Conservation (phyloP, 2,113 vertebrate species). For the Carassius carassius region DNA sequence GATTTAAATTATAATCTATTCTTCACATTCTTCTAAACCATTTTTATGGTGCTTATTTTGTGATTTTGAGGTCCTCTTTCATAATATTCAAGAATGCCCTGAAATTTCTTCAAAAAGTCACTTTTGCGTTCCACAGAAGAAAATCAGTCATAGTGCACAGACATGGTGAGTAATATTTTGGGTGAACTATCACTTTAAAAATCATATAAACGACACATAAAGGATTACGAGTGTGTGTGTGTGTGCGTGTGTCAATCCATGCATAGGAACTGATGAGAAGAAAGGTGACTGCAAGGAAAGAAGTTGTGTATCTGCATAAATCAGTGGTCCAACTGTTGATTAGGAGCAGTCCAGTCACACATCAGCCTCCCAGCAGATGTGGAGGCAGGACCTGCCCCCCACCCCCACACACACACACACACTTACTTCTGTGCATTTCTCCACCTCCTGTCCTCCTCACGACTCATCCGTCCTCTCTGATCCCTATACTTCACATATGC, state of each 20-base stretch:
- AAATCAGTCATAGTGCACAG: neutral
- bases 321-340: conserved; percentile 22
- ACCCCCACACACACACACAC: conserved; percentile 50
- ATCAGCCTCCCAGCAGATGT: conserved; percentile 47
- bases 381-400: conserved; percentile 39
- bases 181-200: neutral
- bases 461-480: conserved; percentile 29
- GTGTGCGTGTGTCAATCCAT: neutral
- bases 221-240: neutral
- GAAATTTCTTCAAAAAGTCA: neutral
- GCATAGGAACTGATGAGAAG: neutral
- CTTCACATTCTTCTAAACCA: neutral
- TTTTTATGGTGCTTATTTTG: neutral
- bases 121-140: neutral
- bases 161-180: neutral
- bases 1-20: neutral
- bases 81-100: neutral
- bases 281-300: neutral
- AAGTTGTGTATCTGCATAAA: conserved; percentile 25
- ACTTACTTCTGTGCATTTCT: conserved; percentile 47
- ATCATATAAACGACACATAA: neutral
- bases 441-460: neutral
- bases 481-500: conserved; percentile 45
- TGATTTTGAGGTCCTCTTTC: neutral
- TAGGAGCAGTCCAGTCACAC: conserved; percentile 4